A percentile compares a stretch with the other conserved stretches of the same genome.
phyloP scores from a whole-genome alignment of 2,113 vertebrate genomes.

The Gallinago undulata region DNA sequence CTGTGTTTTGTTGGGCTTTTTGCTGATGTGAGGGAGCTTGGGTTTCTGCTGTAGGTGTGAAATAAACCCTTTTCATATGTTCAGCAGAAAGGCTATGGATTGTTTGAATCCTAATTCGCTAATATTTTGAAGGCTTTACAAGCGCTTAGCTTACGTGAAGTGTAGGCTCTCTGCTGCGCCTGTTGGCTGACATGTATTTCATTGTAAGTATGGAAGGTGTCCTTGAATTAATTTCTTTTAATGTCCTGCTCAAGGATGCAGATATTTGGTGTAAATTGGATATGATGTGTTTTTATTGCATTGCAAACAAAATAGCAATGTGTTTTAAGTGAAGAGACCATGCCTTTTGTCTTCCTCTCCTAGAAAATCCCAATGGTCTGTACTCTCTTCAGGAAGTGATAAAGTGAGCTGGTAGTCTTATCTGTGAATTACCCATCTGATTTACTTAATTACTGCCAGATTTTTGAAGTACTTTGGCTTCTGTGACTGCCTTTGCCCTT shows the following conservation, averaged over 20 bases:
- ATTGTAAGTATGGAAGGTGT: background rate
- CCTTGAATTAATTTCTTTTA: background rate
- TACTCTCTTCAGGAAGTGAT: background rate
- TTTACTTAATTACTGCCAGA: background rate
- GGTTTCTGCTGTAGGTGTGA: slow-evolving; percentile 31
- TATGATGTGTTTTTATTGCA: background rate
- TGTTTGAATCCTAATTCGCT: background rate
- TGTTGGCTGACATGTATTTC: background rate
- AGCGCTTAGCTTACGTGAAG: background rate
- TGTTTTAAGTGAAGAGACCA: background rate
- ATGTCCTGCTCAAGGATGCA: background rate
- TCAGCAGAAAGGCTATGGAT: slow-evolving; percentile 6
- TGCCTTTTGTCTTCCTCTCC: background rate
- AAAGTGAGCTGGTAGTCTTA: background rate
- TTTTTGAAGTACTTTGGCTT: background rate
- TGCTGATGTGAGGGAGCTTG: slow-evolving; percentile 17
- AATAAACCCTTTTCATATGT: background rate
- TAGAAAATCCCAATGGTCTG: background rate
- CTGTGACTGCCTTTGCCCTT: background rate
- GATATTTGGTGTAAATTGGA: background rate
- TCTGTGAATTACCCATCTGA: background rate
- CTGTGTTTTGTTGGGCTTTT: background rate
- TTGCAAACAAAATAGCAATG: background rate
- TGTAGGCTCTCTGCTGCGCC: background rate
- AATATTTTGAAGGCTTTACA: background rate